Evolutionary conservation across 2,113 vertebrate species (phyloP), one percentile per base, ranked within the genome.

Genomic region (Neoarius graeffei): DNA sequence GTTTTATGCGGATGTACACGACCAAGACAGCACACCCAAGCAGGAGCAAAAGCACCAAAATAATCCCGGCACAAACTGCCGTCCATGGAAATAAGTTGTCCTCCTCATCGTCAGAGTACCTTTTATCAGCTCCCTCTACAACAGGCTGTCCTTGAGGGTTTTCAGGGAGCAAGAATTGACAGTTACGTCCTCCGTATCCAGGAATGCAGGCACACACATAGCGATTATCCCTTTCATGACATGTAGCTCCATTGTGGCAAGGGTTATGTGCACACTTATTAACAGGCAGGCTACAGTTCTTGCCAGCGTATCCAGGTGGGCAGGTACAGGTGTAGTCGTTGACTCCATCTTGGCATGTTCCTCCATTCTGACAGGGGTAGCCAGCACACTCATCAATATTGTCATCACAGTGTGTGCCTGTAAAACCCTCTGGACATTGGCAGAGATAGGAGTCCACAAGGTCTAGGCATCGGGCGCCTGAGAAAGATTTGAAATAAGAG

Each of bases 231-330:
- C 97, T 94, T 81, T 99, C 97, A 0, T 99, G 97, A 95, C 98
- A 99, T 62, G 97, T 99, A 88, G 97, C 98, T 77, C 98, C 98
- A 0, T 99, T 99, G 93, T 99, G 98, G 92, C 98, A 99, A 5
- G 98, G 98, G 84, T 94, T 96, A 69, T 99, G 97, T 81, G 96
- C 94, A 0, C 98, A 99, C 90, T 96, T 96, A 91, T 96, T 97
- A 92, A 98, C 91, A 0, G 97, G 97, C 2, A 94, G 91, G 50
- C 97, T 99, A 94, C 98, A 99, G 95, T 98, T 99, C 93, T 96
- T 97, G 85, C 97, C 98, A 0, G 95, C 96, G 92, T 98, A 99
- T 66, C 98, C 98, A 0, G 98, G 98, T 0, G 97, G 97, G 76
- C 98, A 99, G 84, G 94, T 97, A 92, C 98, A 99, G 62, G 95